Base-by-base conservation (phyloP, 1,140 invertebrate species). In the Limonius californicus region DNA sequence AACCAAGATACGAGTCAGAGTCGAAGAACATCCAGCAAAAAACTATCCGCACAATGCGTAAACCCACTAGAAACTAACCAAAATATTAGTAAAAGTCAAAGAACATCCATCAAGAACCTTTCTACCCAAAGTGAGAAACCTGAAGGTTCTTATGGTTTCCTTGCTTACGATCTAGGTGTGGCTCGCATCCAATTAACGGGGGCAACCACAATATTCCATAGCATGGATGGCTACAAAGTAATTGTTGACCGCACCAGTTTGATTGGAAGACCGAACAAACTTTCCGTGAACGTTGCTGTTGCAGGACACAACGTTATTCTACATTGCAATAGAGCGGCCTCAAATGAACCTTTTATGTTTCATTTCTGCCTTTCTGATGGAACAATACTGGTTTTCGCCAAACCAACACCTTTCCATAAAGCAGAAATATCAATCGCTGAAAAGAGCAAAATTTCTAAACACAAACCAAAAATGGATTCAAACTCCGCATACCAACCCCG, bases 171-270 rank as follows among this genome's bases (percentile, higher is more conserved):
- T 64, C 45, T 64, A 12, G 62, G 62, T 14, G 59, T 54, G 9
- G 55, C 54, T 61, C 50, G 57, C 1, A 62, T 61, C 16, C 61
- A 59, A 57, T 16, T 70, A n/a, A 67, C 57, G n/a, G 70, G 70
- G 12, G 32, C 61, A 43, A 63, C 59, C 12, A 70, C 63, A 6
- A 63, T 55, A 15, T 71, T 71, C 60, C 57, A 20, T 11, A 71
- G 70, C 42, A 62, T 68, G 19, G 70, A 71, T 61, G 61, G 55
- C 23, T 57, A 68, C 18, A 68, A 67, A 56, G 16, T 71, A 11
- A 60, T 53, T n/a, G 61, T 71, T 12, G 68, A 71, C 43, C 69
- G 65, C 12, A 54, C 64, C 12, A 62, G 43, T 55, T 60, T 71
- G 11, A 21, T 65, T n/a, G 54, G 64, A 16, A 39, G 50, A 39